Base-by-base conservation (phyloP, 2,888 invertebrate genomes). In the Drosophila borealis region DNA sequence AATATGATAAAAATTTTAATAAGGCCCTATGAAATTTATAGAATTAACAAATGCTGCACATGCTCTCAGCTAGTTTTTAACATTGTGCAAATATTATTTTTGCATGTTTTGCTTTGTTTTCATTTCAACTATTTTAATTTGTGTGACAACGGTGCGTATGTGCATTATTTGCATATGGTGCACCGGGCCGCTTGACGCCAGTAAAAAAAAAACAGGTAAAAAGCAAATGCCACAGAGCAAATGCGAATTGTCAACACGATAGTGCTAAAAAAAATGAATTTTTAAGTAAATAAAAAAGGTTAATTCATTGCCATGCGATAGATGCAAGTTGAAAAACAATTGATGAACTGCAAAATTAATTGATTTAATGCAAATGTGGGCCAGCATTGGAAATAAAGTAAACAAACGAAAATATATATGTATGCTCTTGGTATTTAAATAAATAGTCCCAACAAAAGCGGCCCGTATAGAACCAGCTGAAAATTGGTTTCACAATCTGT, bases 21-120 rank as follows among this genome's bases (percentile, higher is more conserved):
- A 73, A 73, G 77, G 76, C 59, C 80, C 60, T 75, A 61, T 81
- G 71, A 75, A 78, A 81, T 75, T 81, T 78, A 66, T 65, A 42
- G 54, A 59, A 72, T 57, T 73, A 67, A 53, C 61, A 70, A 69
- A 69, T 46, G 53, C 54, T 49, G 11, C 25, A 49, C 29, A 33
- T 13, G 68, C 59, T 21, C 17, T 6, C 50, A 29, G 67, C 66
- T 39, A 34, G 55, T 37, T 54, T 50, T 69, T 36, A 29, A 54
- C 45, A 54, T 54, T 37, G 39, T 41, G 64, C 56, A 78, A 78
- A 81, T 70, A 70, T 74, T 74, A 48, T 66, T 66, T 61, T 70
- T 41, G n/a, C 51, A 14, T 29, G 41, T 41, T 49, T 57, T 64
- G 44, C 42, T 54, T 53, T 57, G 34, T 37, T 51, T 57, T 70